Conservation (phyloP, 2,888 invertebrate genomes). For the Polydrusus cervinus region DNA sequence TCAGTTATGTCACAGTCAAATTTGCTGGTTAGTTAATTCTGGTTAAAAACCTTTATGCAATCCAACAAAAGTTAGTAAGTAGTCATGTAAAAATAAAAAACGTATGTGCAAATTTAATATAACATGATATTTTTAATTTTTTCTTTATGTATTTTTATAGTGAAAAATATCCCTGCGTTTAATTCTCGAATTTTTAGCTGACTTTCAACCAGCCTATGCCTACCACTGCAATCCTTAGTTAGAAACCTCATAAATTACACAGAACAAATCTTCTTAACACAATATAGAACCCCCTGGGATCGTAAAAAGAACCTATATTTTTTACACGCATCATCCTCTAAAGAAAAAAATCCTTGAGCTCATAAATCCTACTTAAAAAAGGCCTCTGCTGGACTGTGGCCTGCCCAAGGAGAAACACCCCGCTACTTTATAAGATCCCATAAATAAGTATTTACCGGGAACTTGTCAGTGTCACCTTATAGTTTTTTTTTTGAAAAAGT, state of each 20-base stretch:
- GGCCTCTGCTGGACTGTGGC: slow-evolving; percentile 50
- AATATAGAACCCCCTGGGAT: slow-evolving; percentile 50
- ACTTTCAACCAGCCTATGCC: not conserved
- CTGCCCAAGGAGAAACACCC: slow-evolving; percentile 53
- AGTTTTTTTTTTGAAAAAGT: slow-evolving; percentile 45
- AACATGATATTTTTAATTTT: too few species aligned
- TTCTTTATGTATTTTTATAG: not conserved
- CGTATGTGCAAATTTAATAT: too few species aligned
- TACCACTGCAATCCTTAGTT: slow-evolving; percentile 34
- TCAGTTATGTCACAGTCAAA: too few species aligned
- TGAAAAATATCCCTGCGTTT: not conserved
- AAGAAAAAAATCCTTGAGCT: slow-evolving; percentile 54
- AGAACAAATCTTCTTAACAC: slow-evolving; percentile 54
- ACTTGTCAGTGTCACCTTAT: slow-evolving; percentile 56
- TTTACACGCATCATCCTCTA: slow-evolving; percentile 53
- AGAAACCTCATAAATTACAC: slow-evolving; percentile 41
- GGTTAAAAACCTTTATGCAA: too few species aligned
- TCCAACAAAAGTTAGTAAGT: too few species aligned
- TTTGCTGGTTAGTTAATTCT: too few species aligned
- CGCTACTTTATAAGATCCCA: slow-evolving; percentile 54
- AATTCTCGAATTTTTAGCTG: not conserved
- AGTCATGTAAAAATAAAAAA: too few species aligned
- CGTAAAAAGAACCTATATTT: slow-evolving; percentile 52
- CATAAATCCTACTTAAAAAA: slow-evolving; percentile 56
- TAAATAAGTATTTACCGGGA: slow-evolving; percentile 57